These are phyloP conservation scores for Rhinoptilus africanus DNA, from an alignment of 2,113 vertebrate genomes.

Conservation along the genomic window DNA sequence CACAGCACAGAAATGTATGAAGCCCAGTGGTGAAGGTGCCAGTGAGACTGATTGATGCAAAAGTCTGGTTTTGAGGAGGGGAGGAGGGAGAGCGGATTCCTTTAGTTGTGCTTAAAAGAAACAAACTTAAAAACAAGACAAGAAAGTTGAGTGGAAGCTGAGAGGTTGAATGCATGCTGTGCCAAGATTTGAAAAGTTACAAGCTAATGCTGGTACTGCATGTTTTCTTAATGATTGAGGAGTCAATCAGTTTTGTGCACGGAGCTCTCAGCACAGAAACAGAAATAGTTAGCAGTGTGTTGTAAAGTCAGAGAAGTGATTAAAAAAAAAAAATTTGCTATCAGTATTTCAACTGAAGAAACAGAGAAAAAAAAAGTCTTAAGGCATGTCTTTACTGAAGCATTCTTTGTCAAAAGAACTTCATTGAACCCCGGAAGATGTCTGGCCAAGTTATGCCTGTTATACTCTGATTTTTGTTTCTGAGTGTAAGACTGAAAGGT, in stretches of 20 bases:
- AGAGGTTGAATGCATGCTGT: constrained; percentile 12
- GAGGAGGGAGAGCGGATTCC: not conserved
- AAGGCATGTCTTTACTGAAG: not conserved
- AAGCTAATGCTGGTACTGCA: constrained; percentile 24
- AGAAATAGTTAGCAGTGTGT: not conserved
- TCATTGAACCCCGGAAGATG: not conserved
- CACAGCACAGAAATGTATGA: not conserved
- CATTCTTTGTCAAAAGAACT: not conserved
- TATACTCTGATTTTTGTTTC: not conserved
- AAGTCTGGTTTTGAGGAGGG: constrained; percentile 13
- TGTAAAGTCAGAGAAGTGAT: not conserved
- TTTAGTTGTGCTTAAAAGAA: constrained; percentile 25
- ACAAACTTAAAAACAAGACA: constrained; percentile 40
- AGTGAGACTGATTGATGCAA: constrained; percentile 47
- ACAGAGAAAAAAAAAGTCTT: not conserved
- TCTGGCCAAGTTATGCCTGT: not conserved
- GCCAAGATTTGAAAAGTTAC: constrained; percentile 48
- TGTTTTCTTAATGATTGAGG: constrained; percentile 28
- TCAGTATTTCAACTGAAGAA: not conserved
- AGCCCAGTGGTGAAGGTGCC: not conserved
- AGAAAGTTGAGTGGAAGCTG: constrained; percentile 35
- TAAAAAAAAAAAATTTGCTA: not conserved
- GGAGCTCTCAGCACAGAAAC: not conserved
- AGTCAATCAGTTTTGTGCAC: not conserved
- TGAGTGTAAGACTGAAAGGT: not conserved